Evolutionary conservation across 2,888 invertebrate genomes (phyloP).

Genomic region (Chrysomela aeneicollis): DNA sequence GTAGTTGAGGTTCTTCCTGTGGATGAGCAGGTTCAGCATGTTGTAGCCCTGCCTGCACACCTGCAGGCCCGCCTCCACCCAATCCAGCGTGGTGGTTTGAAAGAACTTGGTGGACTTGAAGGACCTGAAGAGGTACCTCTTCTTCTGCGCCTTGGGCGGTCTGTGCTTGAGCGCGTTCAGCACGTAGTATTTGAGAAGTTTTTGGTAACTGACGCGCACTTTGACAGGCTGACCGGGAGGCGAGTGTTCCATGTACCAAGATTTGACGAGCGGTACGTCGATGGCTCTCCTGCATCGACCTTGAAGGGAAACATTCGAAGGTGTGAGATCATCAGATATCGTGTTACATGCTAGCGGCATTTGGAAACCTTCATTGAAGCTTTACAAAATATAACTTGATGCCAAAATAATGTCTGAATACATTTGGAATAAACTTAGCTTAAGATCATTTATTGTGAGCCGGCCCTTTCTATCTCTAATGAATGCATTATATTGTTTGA

Average conservation of each 20-base stretch:
- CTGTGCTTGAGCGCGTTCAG: conserved; percentile 97
- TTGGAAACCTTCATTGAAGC: no score
- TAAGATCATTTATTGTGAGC: no score
- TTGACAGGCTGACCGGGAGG: conserved; percentile 98
- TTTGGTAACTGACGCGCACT: conserved; percentile 99
- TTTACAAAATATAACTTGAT: no score
- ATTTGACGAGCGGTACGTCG: conserved; percentile 96
- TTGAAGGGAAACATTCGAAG: no score
- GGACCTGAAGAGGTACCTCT: conserved; percentile 96
- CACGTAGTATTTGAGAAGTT: conserved; percentile 97
- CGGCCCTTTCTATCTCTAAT: no score
- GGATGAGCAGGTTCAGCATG: conserved; percentile 98
- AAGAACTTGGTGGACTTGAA: conserved; percentile 99
- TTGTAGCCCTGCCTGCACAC: conserved; percentile 99
- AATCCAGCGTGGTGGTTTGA: conserved; percentile 98
- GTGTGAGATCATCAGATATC: no score
- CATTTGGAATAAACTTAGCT: no score
- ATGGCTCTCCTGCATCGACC: conserved; percentile 93
- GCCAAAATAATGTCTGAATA: no score
- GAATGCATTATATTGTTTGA: no score
- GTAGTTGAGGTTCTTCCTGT: conserved; percentile 99
- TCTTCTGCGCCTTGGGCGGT: conserved; percentile 98
- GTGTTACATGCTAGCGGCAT: no score
- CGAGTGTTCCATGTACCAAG: conserved; percentile 95
- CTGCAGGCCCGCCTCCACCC: conserved; percentile 99